Evolutionary conservation across 2,797 vertebrate genomes (phyloP).

Genomic region (Odontamblyopus rebecca): DNA sequence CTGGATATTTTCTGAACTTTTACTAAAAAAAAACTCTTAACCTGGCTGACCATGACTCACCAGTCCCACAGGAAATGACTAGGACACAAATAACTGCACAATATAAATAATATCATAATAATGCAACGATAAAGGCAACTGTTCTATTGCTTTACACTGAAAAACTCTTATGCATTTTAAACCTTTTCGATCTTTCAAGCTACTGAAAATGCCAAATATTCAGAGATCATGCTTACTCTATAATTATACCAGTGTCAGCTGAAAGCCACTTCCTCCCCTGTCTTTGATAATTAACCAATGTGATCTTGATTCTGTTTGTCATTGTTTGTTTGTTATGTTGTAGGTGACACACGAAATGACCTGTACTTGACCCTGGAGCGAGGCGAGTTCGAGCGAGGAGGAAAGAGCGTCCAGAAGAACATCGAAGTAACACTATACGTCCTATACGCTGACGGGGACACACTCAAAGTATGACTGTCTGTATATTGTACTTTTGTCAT

Average conservation of each 20-base stretch:
- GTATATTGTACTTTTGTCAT: background rate
- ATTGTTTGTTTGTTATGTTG: slow-evolving; percentile 6
- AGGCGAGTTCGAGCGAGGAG: slow-evolving; percentile 96
- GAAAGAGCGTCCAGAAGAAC: slow-evolving; percentile 99
- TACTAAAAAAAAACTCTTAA: slow-evolving; percentile 58
- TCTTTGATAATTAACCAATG: slow-evolving; percentile 13
- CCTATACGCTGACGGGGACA: slow-evolving; percentile 95
- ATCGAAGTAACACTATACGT: slow-evolving; percentile 98
- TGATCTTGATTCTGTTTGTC: slow-evolving; percentile 9
- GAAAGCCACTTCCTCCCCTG: slow-evolving; percentile 17
- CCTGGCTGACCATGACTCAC: slow-evolving; percentile 62
- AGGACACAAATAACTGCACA: slow-evolving; percentile 64
- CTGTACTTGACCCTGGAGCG: slow-evolving; percentile 94
- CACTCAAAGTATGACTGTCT: slow-evolving; percentile 85
- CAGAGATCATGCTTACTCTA: slow-evolving; percentile 12
- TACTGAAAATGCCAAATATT: background rate
- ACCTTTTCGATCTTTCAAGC: slow-evolving; percentile 25
- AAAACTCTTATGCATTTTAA: slow-evolving; percentile 60
- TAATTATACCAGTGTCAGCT: background rate
- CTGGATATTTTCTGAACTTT: background rate
- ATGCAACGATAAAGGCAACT: slow-evolving; percentile 24
- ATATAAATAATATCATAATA: slow-evolving; percentile 18
- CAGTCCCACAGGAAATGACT: slow-evolving; percentile 67
- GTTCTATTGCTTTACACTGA: slow-evolving; percentile 47
- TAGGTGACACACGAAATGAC: slow-evolving; percentile 96